A percentile compares a stretch with the other conserved stretches of the same genome.
Evolutionary conservation across 2,888 invertebrate genomes (phyloP).

Genomic region (Ophonus ardosiacus): DNA sequence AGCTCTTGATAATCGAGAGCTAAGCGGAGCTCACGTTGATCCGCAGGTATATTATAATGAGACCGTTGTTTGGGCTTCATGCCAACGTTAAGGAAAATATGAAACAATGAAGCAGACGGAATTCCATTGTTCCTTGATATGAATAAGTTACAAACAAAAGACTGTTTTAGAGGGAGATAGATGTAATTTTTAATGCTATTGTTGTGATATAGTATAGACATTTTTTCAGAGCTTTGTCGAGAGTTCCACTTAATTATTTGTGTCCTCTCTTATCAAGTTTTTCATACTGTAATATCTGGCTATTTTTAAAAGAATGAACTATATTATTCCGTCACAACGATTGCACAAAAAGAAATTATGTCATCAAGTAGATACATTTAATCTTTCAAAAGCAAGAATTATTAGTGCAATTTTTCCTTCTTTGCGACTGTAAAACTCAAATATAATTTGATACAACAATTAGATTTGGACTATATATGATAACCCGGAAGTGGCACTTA

Average conservation of each 20-base stretch:
- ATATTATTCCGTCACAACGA: background rate
- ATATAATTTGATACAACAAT: no score
- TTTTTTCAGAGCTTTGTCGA: conserved; percentile 30
- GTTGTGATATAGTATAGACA: conserved; percentile 27
- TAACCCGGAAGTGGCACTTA: no score
- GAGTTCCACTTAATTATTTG: conserved; percentile 33
- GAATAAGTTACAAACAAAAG: conserved; percentile 43
- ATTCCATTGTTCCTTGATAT: conserved; percentile 44
- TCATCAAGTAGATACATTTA: background rate
- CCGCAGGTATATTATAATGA: conserved; percentile 40
- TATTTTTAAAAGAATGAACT: background rate
- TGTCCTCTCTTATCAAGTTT: conserved; percentile 1
- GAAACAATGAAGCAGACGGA: conserved; percentile 45
- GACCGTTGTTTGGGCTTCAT: conserved; percentile 26
- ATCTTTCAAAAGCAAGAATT: background rate
- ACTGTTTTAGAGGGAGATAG: conserved; percentile 31
- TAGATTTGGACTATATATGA: no score
- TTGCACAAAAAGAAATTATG: background rate
- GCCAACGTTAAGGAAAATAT: conserved; percentile 42
- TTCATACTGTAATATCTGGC: background rate
- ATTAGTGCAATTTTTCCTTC: background rate
- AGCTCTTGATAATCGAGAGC: conserved; percentile 8
- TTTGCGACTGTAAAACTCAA: background rate
- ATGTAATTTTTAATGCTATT: conserved; percentile 50
- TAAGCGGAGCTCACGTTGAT: conserved; percentile 37